These are phyloP conservation scores for Felis chaus DNA, from an alignment of 2,113 vertebrate genomes.

Conservation along the genomic window DNA sequence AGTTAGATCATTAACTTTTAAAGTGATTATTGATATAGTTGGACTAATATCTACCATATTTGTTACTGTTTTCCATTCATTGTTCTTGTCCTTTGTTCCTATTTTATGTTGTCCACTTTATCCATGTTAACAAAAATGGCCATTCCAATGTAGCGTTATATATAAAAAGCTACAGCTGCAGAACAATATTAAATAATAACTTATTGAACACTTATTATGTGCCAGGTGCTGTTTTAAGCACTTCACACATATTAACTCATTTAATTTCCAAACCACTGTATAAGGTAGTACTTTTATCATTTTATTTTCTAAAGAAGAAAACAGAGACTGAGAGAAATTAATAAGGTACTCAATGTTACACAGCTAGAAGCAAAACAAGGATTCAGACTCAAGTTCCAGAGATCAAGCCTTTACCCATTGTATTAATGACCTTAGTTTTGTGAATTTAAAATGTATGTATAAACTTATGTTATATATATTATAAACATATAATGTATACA, in stretches of 20 bases:
- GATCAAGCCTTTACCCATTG: background rate
- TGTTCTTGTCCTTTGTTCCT: background rate
- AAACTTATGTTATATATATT: background rate
- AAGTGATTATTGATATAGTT: background rate
- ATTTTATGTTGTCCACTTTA: background rate
- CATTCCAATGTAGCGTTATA: background rate
- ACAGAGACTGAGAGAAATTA: background rate
- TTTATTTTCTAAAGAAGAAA: constrained; percentile 44
- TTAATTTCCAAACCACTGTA: background rate
- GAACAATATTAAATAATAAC: background rate
- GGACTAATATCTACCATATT: background rate
- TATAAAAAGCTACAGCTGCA: background rate
- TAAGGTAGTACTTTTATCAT: background rate
- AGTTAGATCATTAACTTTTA: background rate
- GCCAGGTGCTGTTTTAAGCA: background rate
- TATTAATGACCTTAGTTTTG: background rate
- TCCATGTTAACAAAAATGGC: background rate
- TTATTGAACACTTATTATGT: background rate
- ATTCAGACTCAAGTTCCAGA: background rate
- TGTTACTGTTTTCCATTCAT: background rate
- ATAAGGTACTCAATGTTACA: background rate
- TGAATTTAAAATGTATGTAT: background rate
- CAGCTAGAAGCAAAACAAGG: background rate
- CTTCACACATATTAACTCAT: background rate
- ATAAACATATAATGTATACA: background rate